Conservation (phyloP, 2,797 vertebrate species). For the Carcharodon carcharias region DNA sequence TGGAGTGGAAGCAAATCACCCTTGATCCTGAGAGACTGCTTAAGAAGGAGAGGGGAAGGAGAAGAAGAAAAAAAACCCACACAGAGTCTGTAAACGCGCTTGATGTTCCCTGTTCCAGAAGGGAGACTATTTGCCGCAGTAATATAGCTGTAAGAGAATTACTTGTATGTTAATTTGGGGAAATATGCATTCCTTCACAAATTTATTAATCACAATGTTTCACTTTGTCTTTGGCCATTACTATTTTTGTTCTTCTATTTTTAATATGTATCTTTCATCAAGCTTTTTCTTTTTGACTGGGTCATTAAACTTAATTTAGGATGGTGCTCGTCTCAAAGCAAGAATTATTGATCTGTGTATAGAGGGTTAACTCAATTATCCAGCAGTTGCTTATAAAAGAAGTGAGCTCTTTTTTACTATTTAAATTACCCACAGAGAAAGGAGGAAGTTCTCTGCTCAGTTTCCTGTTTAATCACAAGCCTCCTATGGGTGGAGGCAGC, state of each 20-base stretch:
- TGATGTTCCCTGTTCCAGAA: not conserved
- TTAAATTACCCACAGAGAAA: not conserved
- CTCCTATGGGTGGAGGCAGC: conserved; percentile 10
- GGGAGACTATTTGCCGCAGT: not conserved
- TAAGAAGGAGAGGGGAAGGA: not conserved
- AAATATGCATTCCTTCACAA: not conserved
- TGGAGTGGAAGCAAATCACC: too few relatives aligned
- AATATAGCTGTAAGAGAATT: not conserved
- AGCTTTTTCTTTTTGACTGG: not conserved
- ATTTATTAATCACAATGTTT: not conserved
- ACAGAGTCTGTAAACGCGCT: not conserved
- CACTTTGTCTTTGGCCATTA: not conserved
- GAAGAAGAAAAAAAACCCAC: not conserved
- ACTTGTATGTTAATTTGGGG: not conserved
- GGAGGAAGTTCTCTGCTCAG: not conserved
- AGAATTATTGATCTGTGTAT: too few relatives aligned
- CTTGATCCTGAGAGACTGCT: too few relatives aligned
- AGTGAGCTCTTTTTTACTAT: not conserved
- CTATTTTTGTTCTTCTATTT: not conserved
- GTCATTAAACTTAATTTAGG: not conserved
- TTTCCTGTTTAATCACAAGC: conserved; percentile 12
- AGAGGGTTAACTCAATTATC: not conserved
- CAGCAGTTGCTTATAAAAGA: not conserved
- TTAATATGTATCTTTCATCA: not conserved
- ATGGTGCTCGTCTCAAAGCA: not conserved